Base-by-base conservation (phyloP, 64 coral and sea anemone species). In the Platygyra sinensis region DNA sequence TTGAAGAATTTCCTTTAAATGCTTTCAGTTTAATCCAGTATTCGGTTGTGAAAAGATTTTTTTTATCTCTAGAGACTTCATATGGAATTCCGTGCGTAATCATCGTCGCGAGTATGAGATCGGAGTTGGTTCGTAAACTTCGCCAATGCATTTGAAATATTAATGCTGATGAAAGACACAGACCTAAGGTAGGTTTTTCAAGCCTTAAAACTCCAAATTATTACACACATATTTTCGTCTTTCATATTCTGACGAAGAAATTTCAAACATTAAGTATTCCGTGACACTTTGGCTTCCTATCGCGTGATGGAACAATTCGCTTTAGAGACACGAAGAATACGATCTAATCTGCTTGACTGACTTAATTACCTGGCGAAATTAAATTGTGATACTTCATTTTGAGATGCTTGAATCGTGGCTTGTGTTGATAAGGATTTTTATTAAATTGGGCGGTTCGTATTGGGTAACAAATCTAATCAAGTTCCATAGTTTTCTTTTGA, bases 341-440 rank as follows among this genome's bases (percentile, higher is more conserved):
- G n/a, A 29, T 0, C 0, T 28, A 22, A 51, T 8, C 62, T 28
- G 63, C 8, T 51, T 51, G 33, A 71, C 67, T 85, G 33, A 71
- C 67, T 85, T 85, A 85, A 85, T 85, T 72, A 85, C 63, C 33
- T 11, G 62, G 29, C 36, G 71, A 85, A 69, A 85, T 85, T 72
- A 71, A 85, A 85, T 85, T 51, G 63, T 16, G 81, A 85, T 85
- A 49, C 81, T 71, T 46, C 81, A 85, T 49, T 85, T 72, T 85
- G 30, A 28, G 81, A 71, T 71, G 62, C 24, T n/a, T 69, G 63
- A 85, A 71, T 85, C 32, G n/a, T 71, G 62, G 61, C 11, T 10
- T 28, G 36, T 85, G 36, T 85, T 72, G 81, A 85, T 85, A 69
- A 67, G 19, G 38, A 27, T 27, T 85, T 42, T 65, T 71, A 71